Base-by-base conservation (phyloP, 2,888 invertebrate species). In the Camptogramma bilineatum region DNA sequence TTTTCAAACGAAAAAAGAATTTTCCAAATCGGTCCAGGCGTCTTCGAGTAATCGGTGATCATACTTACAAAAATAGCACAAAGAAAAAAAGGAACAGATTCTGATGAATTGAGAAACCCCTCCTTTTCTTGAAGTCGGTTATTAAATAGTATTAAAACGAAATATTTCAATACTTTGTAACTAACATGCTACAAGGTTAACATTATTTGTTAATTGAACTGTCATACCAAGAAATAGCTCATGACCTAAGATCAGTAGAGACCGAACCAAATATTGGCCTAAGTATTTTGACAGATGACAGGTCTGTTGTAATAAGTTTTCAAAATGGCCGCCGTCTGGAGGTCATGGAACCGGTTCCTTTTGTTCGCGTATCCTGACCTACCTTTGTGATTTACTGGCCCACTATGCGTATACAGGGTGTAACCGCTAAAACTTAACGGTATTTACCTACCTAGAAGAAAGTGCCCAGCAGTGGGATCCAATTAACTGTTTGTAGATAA, bases 311-410 rank as follows among this genome's bases (percentile, higher is more conserved):
- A 62, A 63, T 57, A 47, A 51, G 66, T 64, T 52, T 62, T 54
- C 74, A 79, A 78, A 51, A 81, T 78, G 77, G 79, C 82, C 66
- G 68, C 75, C 64, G 78, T 86, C 86, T 86, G 84, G 86, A 87
- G 87, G 87, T 85, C 86, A 83, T 63, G 63, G 63, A 78, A 85
- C 85, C 79, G 81, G 83, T 83, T 81, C 72, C 64, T 79, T 85
- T 86, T 87, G 84, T 86, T 80, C 79, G 78, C 70, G 74, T 79
- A 80, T 88, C 89, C 83, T 90, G 90, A 89, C 88, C 89, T 87
- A 89, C 86, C 85, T 85, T 80, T 74, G 84, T 83, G 82, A 83
- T 75, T 80, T 86, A 85, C 82, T 80, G 82, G 77, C 77, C 70
- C 72, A 73, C 71, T 75, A 69, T 55, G 48, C 50, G 54, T 54